These are phyloP conservation scores for Gnatocerus cornutus DNA, from an alignment of 2,888 invertebrate genomes.

Conservation along the genomic window DNA sequence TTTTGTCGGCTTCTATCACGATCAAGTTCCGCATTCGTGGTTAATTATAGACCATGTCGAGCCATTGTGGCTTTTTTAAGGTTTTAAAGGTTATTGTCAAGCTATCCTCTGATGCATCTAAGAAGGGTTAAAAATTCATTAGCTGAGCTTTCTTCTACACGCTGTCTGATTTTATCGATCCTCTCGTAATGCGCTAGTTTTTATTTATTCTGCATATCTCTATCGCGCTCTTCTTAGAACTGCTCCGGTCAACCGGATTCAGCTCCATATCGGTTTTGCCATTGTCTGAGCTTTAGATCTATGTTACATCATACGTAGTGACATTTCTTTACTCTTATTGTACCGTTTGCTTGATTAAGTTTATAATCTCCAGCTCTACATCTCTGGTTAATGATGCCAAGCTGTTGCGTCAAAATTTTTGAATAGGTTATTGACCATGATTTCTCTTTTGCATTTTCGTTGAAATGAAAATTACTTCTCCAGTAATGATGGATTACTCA, in stretches of 20 bases:
- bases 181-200: conserved; percentile 5
- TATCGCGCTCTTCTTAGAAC: conserved; percentile 4
- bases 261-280: conserved; percentile 3
- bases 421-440: neutral
- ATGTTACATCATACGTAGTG: conserved; percentile 14
- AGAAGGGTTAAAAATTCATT: conserved; percentile 20
- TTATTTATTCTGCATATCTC: conserved; percentile 8
- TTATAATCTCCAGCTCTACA: conserved; percentile 3
- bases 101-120: conserved; percentile 11
- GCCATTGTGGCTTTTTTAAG: conserved; percentile 28
- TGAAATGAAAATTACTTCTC: neutral
- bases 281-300: conserved; percentile 12
- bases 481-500: neutral
- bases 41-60: conserved; percentile 33
- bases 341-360: conserved; percentile 9
- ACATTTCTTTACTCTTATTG: conserved; percentile 13
- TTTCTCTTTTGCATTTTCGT: neutral
- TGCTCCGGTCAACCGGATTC: neutral
- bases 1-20: conserved; percentile 19
- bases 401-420: neutral
- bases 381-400: neutral
- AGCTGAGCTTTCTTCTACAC: conserved; percentile 1
- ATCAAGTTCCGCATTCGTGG: conserved; percentile 34
- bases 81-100: conserved; percentile 27
- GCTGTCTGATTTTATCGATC: conserved; percentile 3